A percentile compares a stretch with the other conserved stretches of the same genome.
Evolutionary conservation across 2,797 vertebrate species (phyloP).

Genomic region (Eupleurogrammus muticus): DNA sequence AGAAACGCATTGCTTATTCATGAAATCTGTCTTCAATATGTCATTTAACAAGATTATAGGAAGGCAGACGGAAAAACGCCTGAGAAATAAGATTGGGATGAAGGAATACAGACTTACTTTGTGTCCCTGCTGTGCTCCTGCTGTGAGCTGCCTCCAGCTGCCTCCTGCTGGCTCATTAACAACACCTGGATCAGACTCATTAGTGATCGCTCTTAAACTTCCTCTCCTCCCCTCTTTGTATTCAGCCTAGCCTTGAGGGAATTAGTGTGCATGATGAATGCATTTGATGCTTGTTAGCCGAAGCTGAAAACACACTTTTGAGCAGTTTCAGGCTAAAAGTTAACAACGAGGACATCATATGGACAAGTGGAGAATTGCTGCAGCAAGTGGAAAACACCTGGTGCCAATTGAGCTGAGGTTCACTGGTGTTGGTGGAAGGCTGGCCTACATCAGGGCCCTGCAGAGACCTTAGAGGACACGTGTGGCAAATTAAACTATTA

Average conservation of each 20-base stretch:
- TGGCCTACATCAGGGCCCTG: too few relatives aligned
- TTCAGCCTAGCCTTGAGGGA: not conserved
- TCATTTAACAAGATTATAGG: not conserved
- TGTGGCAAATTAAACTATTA: too few relatives aligned
- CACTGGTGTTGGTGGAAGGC: too few relatives aligned
- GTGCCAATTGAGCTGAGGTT: not conserved
- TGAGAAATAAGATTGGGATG: not conserved
- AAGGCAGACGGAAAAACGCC: not conserved
- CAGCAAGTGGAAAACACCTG: not conserved
- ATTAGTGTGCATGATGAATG: too few relatives aligned
- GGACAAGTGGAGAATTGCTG: too few relatives aligned
- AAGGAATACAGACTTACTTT: constrained; percentile 20
- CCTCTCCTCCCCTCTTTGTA: not conserved
- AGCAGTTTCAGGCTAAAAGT: not conserved
- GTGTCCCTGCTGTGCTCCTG: not conserved
- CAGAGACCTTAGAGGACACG: too few relatives aligned
- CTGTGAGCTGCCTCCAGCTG: not conserved
- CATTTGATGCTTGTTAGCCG: not conserved
- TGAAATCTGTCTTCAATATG: not conserved
- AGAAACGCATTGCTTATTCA: not conserved
- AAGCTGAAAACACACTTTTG: not conserved
- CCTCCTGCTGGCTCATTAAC: constrained; percentile 18
- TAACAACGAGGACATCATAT: not conserved
- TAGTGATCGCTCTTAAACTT: not conserved
- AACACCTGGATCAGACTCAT: constrained; percentile 38